Percentiles rank a stretch among this genome's conserved stretches.
phyloP scores from a whole-genome alignment of 2,888 invertebrate genomes.

The Tetropium fuscum region DNA sequence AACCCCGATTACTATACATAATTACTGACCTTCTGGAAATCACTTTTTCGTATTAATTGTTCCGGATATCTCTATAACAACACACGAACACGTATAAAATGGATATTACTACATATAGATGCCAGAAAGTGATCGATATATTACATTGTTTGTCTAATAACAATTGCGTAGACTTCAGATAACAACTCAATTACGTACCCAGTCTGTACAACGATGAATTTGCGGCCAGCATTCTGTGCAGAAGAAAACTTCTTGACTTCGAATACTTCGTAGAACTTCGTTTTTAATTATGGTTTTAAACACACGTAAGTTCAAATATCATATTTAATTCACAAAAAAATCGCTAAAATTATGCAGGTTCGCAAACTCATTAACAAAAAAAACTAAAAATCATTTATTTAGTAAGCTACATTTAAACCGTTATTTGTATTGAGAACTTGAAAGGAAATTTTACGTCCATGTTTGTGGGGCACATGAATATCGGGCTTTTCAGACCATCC shows the following conservation, averaged over 20 bases:
- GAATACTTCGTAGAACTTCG: conserved; percentile 66
- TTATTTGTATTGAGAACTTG: background rate
- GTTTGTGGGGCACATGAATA: conserved; percentile 20
- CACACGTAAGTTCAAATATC: conserved; percentile 23
- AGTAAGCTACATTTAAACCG: conserved; percentile 25
- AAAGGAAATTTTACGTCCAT: conserved; percentile 8
- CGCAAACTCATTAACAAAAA: conserved; percentile 16
- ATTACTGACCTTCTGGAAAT: too few species aligned
- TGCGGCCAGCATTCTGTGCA: conserved; percentile 59
- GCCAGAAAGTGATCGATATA: too few species aligned
- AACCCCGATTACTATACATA: too few species aligned
- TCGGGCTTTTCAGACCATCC: conserved; percentile 31
- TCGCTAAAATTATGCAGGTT: conserved; percentile 3
- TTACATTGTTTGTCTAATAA: too few species aligned
- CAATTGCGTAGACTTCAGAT: background rate
- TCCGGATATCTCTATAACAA: too few species aligned
- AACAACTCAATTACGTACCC: conserved; percentile 54
- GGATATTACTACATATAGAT: too few species aligned
- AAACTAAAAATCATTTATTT: conserved; percentile 19
- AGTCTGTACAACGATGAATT: conserved; percentile 65
- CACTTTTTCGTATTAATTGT: too few species aligned
- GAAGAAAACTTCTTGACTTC: conserved; percentile 61
- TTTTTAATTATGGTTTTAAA: conserved; percentile 47
- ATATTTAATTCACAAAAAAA: background rate
- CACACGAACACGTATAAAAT: too few species aligned